A percentile compares a stretch with the other conserved stretches of the same genome.
Evolutionary conservation across 2,113 vertebrate species (phyloP).

Genomic region (Rhizomys pruinosus): DNA sequence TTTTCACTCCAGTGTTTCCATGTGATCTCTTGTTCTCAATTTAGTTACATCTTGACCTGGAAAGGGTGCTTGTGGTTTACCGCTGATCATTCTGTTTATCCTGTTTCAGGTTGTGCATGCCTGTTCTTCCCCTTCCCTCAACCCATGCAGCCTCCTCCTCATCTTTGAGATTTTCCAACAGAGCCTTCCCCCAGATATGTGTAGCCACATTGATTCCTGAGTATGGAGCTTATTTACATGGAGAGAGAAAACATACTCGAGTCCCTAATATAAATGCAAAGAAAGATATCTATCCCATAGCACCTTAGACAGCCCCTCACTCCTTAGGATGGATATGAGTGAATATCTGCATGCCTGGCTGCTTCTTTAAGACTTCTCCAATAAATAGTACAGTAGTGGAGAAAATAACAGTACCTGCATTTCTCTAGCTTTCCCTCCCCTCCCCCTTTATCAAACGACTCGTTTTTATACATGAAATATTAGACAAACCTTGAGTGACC

Average conservation of each 20-base stretch:
- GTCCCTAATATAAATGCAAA: conserved; percentile 36
- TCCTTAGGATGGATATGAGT: conserved; percentile 34
- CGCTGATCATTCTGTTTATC: conserved; percentile 67
- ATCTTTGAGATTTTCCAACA: background rate
- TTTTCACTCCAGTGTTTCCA: conserved; percentile 85
- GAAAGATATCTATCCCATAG: conserved; percentile 9
- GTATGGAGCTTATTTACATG: background rate
- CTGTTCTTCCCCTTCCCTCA: background rate
- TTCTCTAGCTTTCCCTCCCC: background rate
- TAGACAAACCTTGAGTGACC: conserved; percentile 91
- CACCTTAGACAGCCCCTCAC: conserved; percentile 2
- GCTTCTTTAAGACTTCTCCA: background rate
- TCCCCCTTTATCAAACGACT: conserved; percentile 67
- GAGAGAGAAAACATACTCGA: conserved; percentile 53
- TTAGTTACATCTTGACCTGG: conserved; percentile 85
- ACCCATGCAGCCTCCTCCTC: background rate
- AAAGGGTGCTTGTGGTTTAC: conserved; percentile 77
- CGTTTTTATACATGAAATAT: conserved; percentile 84
- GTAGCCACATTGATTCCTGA: background rate
- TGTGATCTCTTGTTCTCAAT: conserved; percentile 82
- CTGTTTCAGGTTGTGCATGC: background rate
- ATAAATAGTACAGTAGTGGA: conserved; percentile 59
- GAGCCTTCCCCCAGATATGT: background rate
- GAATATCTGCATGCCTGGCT: background rate
- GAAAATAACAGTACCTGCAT: conserved; percentile 60